Percentiles rank a stretch among this genome's conserved stretches.
Conservation (phyloP, 2,888 invertebrate species). For the Bugula neritina region DNA sequence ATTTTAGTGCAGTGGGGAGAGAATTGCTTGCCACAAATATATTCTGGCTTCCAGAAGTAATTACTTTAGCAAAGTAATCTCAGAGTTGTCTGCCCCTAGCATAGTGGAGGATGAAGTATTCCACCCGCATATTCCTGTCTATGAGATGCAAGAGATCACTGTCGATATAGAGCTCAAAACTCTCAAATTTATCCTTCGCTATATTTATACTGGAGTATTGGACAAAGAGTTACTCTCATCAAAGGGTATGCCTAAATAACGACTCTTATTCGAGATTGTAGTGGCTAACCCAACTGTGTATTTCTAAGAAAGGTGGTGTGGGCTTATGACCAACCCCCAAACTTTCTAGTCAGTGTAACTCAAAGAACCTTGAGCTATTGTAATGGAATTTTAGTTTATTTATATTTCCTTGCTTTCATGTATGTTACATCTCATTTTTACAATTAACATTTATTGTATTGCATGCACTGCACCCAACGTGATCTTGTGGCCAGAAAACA, state of each 20-base stretch:
- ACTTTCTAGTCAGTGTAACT: background rate
- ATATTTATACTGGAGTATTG: background rate
- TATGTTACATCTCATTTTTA: slow-evolving; percentile 26
- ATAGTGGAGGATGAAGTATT: background rate
- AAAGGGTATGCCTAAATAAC: slow-evolving; percentile 30
- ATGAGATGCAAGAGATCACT: background rate
- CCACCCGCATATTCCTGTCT: background rate
- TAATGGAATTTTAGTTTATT: background rate
- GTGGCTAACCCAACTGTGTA: too few species aligned
- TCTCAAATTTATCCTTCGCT: background rate
- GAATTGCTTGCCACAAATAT: slow-evolving; percentile 68
- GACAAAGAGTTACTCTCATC: background rate
- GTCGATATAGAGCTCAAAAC: background rate
- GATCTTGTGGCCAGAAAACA: too few species aligned
- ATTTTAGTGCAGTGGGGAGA: slow-evolving; percentile 56
- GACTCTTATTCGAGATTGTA: too few species aligned
- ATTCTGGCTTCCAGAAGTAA: slow-evolving; percentile 65
- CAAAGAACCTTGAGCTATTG: background rate
- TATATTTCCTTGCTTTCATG: background rate
- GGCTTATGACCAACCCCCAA: background rate
- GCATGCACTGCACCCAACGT: too few species aligned
- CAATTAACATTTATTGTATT: too few species aligned
- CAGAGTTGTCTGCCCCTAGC: slow-evolving; percentile 31
- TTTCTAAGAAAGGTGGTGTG: background rate
- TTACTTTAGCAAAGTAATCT: slow-evolving; percentile 60